Base-by-base conservation (phyloP, 2,113 vertebrate genomes). In the Zapus hudsonius region DNA sequence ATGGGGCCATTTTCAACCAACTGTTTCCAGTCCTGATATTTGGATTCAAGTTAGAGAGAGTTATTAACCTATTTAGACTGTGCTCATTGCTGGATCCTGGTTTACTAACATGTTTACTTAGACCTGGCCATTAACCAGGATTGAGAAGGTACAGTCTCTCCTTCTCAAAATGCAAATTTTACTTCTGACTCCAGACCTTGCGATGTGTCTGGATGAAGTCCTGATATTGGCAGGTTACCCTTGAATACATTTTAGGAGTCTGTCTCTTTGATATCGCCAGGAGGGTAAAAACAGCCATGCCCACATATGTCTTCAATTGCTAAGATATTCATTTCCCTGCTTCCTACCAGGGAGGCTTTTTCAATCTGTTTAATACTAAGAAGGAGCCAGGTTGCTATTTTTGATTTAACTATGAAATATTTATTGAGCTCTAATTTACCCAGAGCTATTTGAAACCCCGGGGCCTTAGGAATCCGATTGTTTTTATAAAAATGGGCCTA, bases 271-370 rank as follows among this genome's bases (percentile, higher is more conserved):
- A 79, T 72, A 78, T 0, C 86, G 47, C 81, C 74, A 70, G 29
- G 83, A 95, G 89, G 52, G 57, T 93, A 72, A 15, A 64, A 90
- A 57, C 47, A 74, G 5, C 87, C 72, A 22, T 40, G 80, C 7
- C 76, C 94, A 87, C 95, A 97, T 87, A 75, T 96, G 96, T 95
- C 94, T 96, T 95, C 94, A 94, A 96, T 95, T 94, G 92, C 87
- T 64, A 63, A 44, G 42, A 84, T 89, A 75, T 25, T 93, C 93
- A 95, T 94, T 96, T 93, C 94, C 92, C 88, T 72, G 25, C 81
- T 94, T 93, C 81, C 73, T 90, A 94, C 67, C 38, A 31, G 70
- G 84, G 93, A 91, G 89, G 94, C 74, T 80, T 96, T 96, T 94
- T 67, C 89, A 95, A 94, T 92, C 92, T 93, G 52, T 92, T 95